phyloP scores from a whole-genome alignment of 1,140 invertebrate genomes.

The Steinernema khuongi region DNA sequence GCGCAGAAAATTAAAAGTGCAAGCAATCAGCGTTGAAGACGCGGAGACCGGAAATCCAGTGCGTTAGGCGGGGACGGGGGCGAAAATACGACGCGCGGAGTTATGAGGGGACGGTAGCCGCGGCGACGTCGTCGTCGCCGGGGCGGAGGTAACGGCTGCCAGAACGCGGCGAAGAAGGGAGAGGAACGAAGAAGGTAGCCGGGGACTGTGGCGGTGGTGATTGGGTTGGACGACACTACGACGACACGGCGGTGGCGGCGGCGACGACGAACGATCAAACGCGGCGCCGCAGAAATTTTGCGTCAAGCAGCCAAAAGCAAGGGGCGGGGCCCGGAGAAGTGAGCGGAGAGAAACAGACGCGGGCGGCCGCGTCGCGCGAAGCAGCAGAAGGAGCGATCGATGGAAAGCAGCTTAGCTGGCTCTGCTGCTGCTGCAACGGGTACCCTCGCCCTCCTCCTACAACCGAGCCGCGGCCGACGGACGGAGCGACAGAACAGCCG shows the following conservation, averaged over 20 bases:
- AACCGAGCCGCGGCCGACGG: neutral
- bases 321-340: neutral
- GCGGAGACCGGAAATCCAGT: conserved; percentile 8
- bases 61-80: neutral
- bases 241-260: neutral
- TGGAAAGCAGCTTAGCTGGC: conserved; percentile 9
- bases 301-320: conserved; percentile 7
- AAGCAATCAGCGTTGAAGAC: conserved; percentile 3
- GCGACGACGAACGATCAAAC: neutral
- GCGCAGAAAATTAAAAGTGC: neutral
- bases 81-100: conserved; percentile 13
- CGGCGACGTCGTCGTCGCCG: neutral
- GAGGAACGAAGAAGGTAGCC: neutral
- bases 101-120: neutral
- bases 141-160: no score
- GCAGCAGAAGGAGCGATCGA: conserved; percentile 12
- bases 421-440: conserved; percentile 5
- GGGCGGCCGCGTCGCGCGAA: neutral
- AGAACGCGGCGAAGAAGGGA: neutral
- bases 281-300: conserved; percentile 14
- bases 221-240: neutral
- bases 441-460: neutral
- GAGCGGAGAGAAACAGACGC: neutral
- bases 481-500: neutral
- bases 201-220: neutral